Conservation (phyloP, 2,888 invertebrate species). For the Steinernema scapterisci region DNA sequence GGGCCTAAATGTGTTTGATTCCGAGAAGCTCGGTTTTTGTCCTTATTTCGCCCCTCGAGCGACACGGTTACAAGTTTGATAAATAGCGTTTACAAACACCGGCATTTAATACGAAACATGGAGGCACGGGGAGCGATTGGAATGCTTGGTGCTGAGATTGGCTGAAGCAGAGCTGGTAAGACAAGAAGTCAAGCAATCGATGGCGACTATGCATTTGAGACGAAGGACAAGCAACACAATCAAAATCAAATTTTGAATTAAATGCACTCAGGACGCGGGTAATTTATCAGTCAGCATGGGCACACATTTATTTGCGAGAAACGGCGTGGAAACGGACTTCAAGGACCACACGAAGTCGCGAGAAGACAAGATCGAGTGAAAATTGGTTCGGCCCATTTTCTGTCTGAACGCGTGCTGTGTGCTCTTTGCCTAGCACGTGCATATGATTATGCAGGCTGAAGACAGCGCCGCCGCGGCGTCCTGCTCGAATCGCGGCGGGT, state of each 20-base stretch:
- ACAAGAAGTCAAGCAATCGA: not conserved
- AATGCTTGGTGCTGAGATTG: not conserved
- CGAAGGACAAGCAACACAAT: conserved; percentile 11
- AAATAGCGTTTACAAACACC: too few species aligned
- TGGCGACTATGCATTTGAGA: not conserved
- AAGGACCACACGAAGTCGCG: not conserved
- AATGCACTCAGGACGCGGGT: conserved; percentile 15
- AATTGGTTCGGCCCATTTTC: conserved; percentile 26
- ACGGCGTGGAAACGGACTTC: conserved; percentile 19
- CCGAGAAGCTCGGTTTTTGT: too few species aligned
- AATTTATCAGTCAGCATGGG: conserved; percentile 28
- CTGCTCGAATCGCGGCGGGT: too few species aligned
- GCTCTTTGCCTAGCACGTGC: conserved; percentile 9
- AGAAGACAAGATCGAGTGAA: conserved; percentile 25
- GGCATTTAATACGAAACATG: too few species aligned
- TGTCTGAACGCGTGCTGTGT: conserved; percentile 1
- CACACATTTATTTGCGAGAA: conserved; percentile 23
- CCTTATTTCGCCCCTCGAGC: too few species aligned
- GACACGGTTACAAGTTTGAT: too few species aligned
- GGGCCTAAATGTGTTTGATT: too few species aligned
- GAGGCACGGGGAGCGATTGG: too few species aligned
- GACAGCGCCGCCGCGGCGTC: too few species aligned
- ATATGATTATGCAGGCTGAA: not conserved
- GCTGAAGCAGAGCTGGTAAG: not conserved
- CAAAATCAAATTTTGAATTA: conserved; percentile 16